These are phyloP conservation scores for Eupithecia subfuscata DNA, from an alignment of 2,888 invertebrate species.

Conservation along the genomic window DNA sequence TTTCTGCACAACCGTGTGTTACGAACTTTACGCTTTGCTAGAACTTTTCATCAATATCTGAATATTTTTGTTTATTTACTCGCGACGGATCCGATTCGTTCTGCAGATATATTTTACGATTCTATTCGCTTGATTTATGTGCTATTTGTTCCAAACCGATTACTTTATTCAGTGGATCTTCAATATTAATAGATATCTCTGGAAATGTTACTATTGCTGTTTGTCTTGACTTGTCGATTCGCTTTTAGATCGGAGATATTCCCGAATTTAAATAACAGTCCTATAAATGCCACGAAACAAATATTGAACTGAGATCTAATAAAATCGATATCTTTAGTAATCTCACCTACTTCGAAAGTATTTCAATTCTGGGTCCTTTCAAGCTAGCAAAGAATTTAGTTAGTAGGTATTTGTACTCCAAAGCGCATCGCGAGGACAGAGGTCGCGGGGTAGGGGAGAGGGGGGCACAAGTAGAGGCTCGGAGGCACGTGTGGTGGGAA, in stretches of 20 bases:
- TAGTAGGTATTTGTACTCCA: not conserved
- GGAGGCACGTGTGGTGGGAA: constrained; percentile 1
- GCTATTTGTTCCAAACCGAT: constrained; percentile 26
- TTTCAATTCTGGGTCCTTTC: not conserved
- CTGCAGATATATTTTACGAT: constrained; percentile 29
- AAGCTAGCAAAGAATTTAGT: not conserved
- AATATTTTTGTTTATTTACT: constrained; percentile 28
- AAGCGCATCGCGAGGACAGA: not conserved
- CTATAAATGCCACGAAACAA: not conserved
- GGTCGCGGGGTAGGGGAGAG: not conserved
- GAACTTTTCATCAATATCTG: constrained; percentile 31
- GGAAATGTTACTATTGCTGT: constrained; percentile 1
- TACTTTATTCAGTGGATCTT: constrained; percentile 19
- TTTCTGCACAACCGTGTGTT: not conserved
- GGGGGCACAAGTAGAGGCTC: constrained; percentile 8
- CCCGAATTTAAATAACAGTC: not conserved
- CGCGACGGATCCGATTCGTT: constrained; percentile 20
- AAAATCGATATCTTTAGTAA: not conserved
- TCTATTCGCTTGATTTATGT: constrained; percentile 29
- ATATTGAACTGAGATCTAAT: not conserved
- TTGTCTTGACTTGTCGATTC: not conserved
- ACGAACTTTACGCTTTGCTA: constrained; percentile 17
- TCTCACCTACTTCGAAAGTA: not conserved
- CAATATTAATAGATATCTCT: constrained; percentile 19
- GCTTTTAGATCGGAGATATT: not conserved